Percentiles rank a stretch among this genome's conserved stretches.
phyloP scores from a whole-genome alignment of 2,113 vertebrate genomes.

The Periophthalmus modestus region DNA sequence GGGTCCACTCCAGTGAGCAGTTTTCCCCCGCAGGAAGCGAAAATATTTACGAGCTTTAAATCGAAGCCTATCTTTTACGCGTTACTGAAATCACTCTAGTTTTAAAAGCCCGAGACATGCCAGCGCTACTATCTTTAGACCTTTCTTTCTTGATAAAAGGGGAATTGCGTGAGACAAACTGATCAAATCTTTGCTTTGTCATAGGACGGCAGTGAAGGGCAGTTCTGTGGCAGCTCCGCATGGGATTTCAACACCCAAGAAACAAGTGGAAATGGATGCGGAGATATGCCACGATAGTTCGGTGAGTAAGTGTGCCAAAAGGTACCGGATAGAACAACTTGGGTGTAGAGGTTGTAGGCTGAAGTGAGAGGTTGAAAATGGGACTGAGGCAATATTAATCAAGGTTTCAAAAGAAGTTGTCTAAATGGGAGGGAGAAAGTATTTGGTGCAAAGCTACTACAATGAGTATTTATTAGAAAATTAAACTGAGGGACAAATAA shows the following conservation, averaged over 20 bases:
- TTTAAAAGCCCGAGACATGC: slow-evolving; percentile 60
- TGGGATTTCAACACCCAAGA: slow-evolving; percentile 78
- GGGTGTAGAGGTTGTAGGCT: background rate
- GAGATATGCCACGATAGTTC: slow-evolving; percentile 80
- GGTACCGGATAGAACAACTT: background rate
- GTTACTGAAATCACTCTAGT: slow-evolving; percentile 66
- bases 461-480: no score
- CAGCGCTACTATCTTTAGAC: slow-evolving; percentile 81
- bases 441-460: no score
- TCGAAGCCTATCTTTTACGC: slow-evolving; percentile 73
- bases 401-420: no score
- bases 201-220: slow-evolving; percentile 83
- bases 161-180: slow-evolving; percentile 69
- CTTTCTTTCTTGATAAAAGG: slow-evolving; percentile 83
- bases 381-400: no score
- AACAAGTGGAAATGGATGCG: slow-evolving; percentile 78
- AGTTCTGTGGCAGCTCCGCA: slow-evolving; percentile 76
- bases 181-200: slow-evolving; percentile 81
- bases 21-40: slow-evolving; percentile 45
- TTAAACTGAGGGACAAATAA: no score
- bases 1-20: slow-evolving; percentile 44
- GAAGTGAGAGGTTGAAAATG: no score
- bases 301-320: slow-evolving; percentile 81
- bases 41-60: slow-evolving; percentile 69
- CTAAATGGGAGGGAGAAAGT: no score